These are phyloP conservation scores for Calliphora vicina DNA, from an alignment of 1,140 invertebrate genomes.

Conservation along the genomic window DNA sequence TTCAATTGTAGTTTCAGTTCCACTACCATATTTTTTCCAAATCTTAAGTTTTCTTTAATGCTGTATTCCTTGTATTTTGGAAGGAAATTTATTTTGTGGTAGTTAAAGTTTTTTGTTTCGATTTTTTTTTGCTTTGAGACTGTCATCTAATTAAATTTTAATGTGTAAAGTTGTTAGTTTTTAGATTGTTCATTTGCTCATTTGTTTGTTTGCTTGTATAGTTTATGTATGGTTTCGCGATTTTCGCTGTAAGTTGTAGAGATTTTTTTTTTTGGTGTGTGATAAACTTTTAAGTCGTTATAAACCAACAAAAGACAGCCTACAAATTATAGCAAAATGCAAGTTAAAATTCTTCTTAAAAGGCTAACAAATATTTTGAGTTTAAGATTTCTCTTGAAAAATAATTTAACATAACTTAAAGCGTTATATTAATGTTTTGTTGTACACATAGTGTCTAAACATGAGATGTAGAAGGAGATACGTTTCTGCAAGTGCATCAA, in stretches of 20 bases:
- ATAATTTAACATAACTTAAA: no score
- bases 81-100: slow-evolving; percentile 23
- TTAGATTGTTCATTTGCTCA: background rate
- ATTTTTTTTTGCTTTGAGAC: background rate
- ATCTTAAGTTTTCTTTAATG: background rate
- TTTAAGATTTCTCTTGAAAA: no score
- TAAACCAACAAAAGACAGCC: background rate
- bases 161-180: slow-evolving; percentile 20
- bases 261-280: background rate
- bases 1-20: background rate
- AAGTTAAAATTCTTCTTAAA: background rate
- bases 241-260: background rate
- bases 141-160: slow-evolving; percentile 34
- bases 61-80: background rate
- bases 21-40: background rate
- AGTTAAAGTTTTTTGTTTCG: background rate
- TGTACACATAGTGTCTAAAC: no score
- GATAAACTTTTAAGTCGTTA: background rate
- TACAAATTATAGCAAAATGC: background rate
- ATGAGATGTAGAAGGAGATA: no score
- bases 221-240: background rate
- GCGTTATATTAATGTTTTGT: no score
- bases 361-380: no score
- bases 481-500: no score
- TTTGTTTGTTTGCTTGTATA: background rate